phyloP scores from a whole-genome alignment of 2,888 invertebrate species.

The Capitulum mitella region DNA sequence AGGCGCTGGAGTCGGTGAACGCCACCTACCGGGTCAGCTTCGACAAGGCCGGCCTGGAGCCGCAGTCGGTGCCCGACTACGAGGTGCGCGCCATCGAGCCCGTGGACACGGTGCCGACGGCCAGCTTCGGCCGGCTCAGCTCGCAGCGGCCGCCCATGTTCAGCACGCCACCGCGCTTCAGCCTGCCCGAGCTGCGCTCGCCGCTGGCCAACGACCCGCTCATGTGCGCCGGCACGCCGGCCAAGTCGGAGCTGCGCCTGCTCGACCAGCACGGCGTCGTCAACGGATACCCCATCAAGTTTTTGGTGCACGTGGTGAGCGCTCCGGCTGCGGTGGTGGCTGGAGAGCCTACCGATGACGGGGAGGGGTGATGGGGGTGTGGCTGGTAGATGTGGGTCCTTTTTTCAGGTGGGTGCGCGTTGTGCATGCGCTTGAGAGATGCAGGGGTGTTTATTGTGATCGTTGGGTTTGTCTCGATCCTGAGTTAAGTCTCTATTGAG shows the following conservation, averaged over 20 bases:
- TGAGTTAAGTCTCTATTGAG: no score
- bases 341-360: no score
- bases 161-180: constrained; percentile 43
- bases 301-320: constrained; percentile 68
- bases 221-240: constrained; percentile 50
- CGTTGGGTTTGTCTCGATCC: no score
- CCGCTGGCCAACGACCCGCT: constrained; percentile 61
- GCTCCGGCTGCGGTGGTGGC: no score
- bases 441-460: no score
- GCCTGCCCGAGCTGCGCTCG: constrained; percentile 42
- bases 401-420: no score
- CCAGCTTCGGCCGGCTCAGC: constrained; percentile 72
- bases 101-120: constrained; percentile 79
- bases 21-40: constrained; percentile 92
- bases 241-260: constrained; percentile 35
- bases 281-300: constrained; percentile 74
- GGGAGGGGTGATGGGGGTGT: no score
- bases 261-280: constrained; percentile 51
- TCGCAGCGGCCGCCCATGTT: constrained; percentile 55
- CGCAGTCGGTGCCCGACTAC: constrained; percentile 91
- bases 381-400: no score
- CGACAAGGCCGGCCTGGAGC: constrained; percentile 83
- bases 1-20: constrained; percentile 89
- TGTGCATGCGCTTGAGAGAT: no score
- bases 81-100: constrained; percentile 88